These are phyloP conservation scores for Cyprinodon variegatus DNA, from an alignment of 2,113 vertebrate genomes.

Conservation along the genomic window DNA sequence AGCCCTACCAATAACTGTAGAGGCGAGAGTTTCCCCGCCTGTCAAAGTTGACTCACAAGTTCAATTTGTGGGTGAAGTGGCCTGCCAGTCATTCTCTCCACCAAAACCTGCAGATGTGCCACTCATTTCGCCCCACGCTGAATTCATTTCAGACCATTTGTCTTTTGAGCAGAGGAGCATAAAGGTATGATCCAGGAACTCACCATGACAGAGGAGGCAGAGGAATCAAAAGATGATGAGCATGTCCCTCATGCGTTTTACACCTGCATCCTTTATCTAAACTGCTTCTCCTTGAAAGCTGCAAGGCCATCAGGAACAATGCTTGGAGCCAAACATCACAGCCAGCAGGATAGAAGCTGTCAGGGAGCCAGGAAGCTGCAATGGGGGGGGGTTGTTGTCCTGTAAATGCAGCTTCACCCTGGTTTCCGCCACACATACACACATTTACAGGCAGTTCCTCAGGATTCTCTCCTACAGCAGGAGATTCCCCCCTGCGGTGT, in stretches of 20 bases:
- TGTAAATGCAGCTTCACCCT: conserved; percentile 1
- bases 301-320: conserved; percentile 1
- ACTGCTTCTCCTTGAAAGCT: not conserved
- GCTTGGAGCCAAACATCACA: not conserved
- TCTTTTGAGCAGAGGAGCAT: conserved; percentile 38
- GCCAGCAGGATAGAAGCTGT: not conserved
- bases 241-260: too few species aligned
- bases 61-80: conserved; percentile 12
- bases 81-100: conserved; percentile 34
- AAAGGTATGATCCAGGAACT: conserved; percentile 23
- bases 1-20: conserved; percentile 23
- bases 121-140: conserved; percentile 35
- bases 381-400: conserved; percentile 14
- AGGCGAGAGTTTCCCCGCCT: conserved; percentile 24
- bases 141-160: conserved; percentile 18
- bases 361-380: conserved; percentile 3
- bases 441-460: conserved; percentile 24
- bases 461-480: conserved; percentile 20
- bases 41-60: conserved; percentile 28
- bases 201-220: not conserved
- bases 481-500: conserved; percentile 48
- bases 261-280: conserved; percentile 2
- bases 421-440: conserved; percentile 3
- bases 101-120: conserved; percentile 44
- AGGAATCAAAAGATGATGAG: conserved; percentile 9